Evolutionary conservation across 2,888 invertebrate species (phyloP).

Genomic region (Rhagonycha lutea): DNA sequence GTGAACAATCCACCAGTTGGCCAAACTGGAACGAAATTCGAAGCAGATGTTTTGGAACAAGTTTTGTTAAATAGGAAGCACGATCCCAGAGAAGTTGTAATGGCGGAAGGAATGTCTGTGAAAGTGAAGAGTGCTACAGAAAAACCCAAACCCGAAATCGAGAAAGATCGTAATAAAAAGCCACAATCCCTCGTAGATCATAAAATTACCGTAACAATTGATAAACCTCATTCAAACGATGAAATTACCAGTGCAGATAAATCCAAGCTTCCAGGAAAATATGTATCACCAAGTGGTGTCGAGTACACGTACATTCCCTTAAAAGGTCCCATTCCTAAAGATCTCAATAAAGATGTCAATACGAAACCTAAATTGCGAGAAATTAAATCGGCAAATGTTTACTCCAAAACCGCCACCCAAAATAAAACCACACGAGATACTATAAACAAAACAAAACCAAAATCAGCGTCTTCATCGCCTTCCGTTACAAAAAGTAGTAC

Average conservation of each 20-base stretch:
- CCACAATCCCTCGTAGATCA: constrained; percentile 10
- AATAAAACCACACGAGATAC: constrained; percentile 18
- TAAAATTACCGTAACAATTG: constrained; percentile 49
- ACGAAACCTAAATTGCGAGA: constrained; percentile 30
- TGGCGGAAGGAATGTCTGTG: constrained; percentile 66
- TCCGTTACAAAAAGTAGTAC: constrained; percentile 24
- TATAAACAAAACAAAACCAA: constrained; percentile 34
- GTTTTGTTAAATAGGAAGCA: constrained; percentile 63
- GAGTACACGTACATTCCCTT: constrained; percentile 57
- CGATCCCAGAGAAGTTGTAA: constrained; percentile 66
- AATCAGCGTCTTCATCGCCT: constrained; percentile 34
- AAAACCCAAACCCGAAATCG: constrained; percentile 9
- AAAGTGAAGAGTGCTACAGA: constrained; percentile 34
- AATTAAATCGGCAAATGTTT: constrained; percentile 25
- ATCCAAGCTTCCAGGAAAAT: constrained; percentile 45
- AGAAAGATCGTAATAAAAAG: constrained; percentile 12
- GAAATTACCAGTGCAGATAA: constrained; percentile 31
- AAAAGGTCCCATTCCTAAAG: constrained; percentile 53
- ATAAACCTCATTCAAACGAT: constrained; percentile 39
- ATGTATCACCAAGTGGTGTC: constrained; percentile 51
- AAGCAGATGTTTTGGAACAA: constrained; percentile 60
- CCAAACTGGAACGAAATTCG: constrained; percentile 47
- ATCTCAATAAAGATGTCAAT: constrained; percentile 16
- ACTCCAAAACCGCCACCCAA: constrained; percentile 10
- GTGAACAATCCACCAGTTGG: constrained; percentile 46